Base-by-base conservation (phyloP, 2,797 vertebrate genomes). In the Chanos chanos region DNA sequence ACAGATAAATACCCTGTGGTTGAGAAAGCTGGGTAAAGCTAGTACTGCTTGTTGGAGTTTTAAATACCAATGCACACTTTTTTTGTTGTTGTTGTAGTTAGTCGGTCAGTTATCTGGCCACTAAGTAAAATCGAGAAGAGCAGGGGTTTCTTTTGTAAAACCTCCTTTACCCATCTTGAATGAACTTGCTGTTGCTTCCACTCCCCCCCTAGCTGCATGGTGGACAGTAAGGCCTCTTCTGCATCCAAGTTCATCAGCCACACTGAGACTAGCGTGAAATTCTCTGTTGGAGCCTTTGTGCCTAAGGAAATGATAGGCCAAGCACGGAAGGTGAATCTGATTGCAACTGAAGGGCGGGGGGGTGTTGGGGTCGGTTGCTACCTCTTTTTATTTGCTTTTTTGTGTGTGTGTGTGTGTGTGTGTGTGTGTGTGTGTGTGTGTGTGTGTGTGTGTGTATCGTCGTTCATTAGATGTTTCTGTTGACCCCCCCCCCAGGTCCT, bases 11-110 rank as follows among this genome's bases (percentile, higher is more conserved):
- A 81, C 40, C 40, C 10, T 0, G 61, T 89, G 3, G 54, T 90
- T 3, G 75, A 80, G 24, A 86, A 89, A 55, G 49, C 72, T 22
- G 87, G 88, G 87, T 89, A 78, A 73, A 7, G 1, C 5, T 22
- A 8, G 13, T 22, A 0, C 5, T 61, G 7, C 8, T 1, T 3
- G 9, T 5, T 27, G 7, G 19, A 9, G 9, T 3, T n/a, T 12
- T 18, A 7, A 1, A 1, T 1, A 21, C 18, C 6, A 8, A 25
- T 12, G 3, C 1, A n/a, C 3, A 6, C 8, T 31, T 12, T 15
- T 4, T 39, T n/a, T 12, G 16, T 1, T 3, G n/a, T n/a, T n/a
- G n/a, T n/a, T n/a, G n/a, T n/a, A n/a, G n/a, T n/a, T n/a, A n/a
- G n/a, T n/a, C n/a, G n/a, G n/a, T n/a, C n/a, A n/a, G n/a, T n/a